Evolutionary conservation across 1,140 invertebrate genomes (phyloP).

Genomic region (Neomicropteryx cornuta): DNA sequence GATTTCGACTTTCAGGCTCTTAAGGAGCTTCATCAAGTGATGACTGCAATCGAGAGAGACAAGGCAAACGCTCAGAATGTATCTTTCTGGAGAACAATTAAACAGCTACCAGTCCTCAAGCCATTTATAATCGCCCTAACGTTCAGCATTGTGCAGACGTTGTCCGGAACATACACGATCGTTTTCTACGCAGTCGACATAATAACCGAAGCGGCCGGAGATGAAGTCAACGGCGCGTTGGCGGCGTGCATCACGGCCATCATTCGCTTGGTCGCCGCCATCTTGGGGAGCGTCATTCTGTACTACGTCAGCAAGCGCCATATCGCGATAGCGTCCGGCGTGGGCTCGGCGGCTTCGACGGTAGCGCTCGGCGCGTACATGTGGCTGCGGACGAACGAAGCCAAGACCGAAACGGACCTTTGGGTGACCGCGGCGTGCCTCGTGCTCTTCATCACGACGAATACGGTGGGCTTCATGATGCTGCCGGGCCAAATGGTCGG

Average conservation of each 20-base stretch:
- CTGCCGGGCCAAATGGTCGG: constrained; percentile 61
- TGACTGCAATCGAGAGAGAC: constrained; percentile 36
- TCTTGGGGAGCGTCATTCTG: constrained; percentile 50
- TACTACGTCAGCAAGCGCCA: constrained; percentile 47
- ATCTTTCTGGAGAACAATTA: constrained; percentile 37
- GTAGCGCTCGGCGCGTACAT: constrained; percentile 43
- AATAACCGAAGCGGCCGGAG: constrained; percentile 41
- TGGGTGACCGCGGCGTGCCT: constrained; percentile 42
- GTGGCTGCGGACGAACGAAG: constrained; percentile 30
- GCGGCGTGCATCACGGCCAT: constrained; percentile 54
- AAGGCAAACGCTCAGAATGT: constrained; percentile 31
- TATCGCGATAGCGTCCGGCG: constrained; percentile 49
- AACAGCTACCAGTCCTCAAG: constrained; percentile 48
- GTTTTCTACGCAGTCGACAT: constrained; percentile 67
- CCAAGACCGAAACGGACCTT: constrained; percentile 25
- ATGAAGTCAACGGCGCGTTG: constrained; percentile 32
- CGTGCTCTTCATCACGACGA: constrained; percentile 53
- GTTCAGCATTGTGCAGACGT: constrained; percentile 58
- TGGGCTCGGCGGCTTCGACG: constrained; percentile 49
- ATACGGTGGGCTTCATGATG: constrained; percentile 59
- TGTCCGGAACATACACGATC: constrained; percentile 60
- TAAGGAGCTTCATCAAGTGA: constrained; percentile 41
- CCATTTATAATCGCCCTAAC: constrained; percentile 57
- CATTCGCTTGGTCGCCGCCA: constrained; percentile 48
- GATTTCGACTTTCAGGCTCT: constrained; percentile 35